phyloP scores from a whole-genome alignment of 2,888 invertebrate species.

The Strigamia transsilvanica region DNA sequence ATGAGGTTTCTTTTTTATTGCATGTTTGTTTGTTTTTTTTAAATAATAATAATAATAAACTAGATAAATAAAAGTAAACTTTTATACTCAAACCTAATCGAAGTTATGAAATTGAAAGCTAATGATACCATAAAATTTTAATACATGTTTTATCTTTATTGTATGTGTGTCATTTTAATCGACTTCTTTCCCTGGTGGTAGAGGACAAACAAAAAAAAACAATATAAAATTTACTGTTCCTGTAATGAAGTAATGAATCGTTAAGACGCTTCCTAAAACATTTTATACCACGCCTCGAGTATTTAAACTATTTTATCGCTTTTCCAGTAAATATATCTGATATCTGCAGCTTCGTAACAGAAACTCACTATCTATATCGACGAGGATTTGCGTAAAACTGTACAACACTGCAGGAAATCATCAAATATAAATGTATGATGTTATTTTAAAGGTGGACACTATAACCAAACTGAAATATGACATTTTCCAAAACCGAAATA shows the following conservation, averaged over 20 bases:
- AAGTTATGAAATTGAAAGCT: slow-evolving; percentile 20
- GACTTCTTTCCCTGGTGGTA: too few relatives aligned
- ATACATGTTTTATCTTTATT: background rate
- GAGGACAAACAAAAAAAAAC: background rate
- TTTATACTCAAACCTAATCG: background rate
- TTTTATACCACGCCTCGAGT: background rate
- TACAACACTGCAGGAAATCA: background rate
- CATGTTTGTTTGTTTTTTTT: background rate
- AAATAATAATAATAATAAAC: too few relatives aligned
- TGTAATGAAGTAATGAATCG: background rate
- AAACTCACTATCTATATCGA: background rate
- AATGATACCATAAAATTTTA: slow-evolving; percentile 4
- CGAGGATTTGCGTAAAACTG: background rate
- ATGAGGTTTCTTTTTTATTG: background rate
- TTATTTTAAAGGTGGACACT: background rate
- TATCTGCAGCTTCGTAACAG: too few relatives aligned
- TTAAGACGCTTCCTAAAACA: background rate
- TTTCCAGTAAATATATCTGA: background rate
- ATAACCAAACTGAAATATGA: too few relatives aligned
- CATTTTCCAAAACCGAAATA: too few relatives aligned
- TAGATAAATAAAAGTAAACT: too few relatives aligned
- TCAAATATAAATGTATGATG: background rate
- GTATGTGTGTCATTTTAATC: background rate
- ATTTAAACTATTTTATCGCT: background rate
- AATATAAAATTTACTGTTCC: background rate